Conservation (phyloP, 2,797 vertebrate genomes). For the Ciconia nigra region DNA sequence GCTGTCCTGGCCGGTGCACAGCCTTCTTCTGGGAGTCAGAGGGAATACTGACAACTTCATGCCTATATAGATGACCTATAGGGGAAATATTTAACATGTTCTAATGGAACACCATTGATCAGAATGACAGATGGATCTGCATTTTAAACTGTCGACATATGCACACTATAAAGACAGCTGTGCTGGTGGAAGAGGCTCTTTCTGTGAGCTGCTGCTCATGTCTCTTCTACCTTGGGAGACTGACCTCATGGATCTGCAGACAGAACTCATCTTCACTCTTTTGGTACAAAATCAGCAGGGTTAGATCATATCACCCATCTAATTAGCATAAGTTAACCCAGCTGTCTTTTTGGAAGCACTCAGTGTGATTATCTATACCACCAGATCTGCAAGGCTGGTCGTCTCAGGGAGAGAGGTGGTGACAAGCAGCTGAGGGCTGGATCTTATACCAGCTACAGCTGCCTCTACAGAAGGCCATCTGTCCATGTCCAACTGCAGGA, state of each 20-base stretch:
- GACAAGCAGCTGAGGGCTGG: not conserved
- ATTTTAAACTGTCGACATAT: not conserved
- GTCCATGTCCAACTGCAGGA: not conserved
- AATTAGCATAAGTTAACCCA: not conserved
- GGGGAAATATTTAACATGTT: not conserved
- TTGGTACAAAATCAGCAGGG: not conserved
- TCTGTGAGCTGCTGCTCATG: not conserved
- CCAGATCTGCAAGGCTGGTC: not conserved
- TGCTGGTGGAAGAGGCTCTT: not conserved
- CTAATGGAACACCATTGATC: not conserved
- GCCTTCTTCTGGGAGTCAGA: slow-evolving; percentile 65
- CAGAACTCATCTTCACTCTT: not conserved
- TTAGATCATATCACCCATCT: not conserved
- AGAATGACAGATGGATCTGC: not conserved
- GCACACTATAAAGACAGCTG: not conserved
- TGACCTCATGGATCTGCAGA: not conserved
- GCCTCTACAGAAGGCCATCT: not conserved
- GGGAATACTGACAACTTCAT: slow-evolving; percentile 72
- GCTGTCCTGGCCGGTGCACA: slow-evolving; percentile 73
- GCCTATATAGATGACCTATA: slow-evolving; percentile 79
- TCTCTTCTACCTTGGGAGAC: not conserved
- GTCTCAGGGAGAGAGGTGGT: not conserved
- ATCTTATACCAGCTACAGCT: not conserved
- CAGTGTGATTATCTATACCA: fast-evolving
- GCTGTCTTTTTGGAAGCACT: not conserved